These are phyloP conservation scores for Solenopsis fugax DNA, from an alignment of 1,140 invertebrate genomes.

Conservation along the genomic window DNA sequence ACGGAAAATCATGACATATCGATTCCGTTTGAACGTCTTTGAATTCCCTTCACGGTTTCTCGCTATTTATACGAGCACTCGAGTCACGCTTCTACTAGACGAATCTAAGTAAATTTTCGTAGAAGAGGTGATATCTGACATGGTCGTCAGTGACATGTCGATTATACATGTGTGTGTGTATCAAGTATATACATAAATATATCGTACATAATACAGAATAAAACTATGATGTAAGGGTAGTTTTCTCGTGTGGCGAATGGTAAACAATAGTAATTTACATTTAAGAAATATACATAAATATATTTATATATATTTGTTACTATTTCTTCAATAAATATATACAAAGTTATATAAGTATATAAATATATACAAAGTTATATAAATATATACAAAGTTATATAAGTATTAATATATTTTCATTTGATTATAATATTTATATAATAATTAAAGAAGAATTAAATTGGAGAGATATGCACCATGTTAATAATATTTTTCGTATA, in stretches of 20 bases:
- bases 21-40: conserved; percentile 61
- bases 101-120: conserved; percentile 48
- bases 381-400: no score
- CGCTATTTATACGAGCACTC: conserved; percentile 26
- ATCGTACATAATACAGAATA: conserved; percentile 55
- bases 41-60: conserved; percentile 14
- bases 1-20: conserved; percentile 38
- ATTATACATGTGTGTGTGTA: neutral
- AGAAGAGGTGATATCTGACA: neutral
- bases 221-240: conserved; percentile 33
- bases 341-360: no score
- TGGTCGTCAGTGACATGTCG: neutral
- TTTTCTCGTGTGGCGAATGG: conserved; percentile 30
- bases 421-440: no score
- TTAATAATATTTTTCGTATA: neutral
- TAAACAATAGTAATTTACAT: conserved; percentile 12
- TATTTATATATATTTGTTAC: no score
- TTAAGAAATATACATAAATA: no score
- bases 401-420: no score
- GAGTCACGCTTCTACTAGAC: neutral
- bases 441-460: no score
- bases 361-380: no score
- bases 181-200: neutral
- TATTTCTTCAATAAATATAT: no score
- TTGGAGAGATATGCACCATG: no score